Evolutionary conservation across 2,888 invertebrate species (phyloP), one percentile per base, ranked within the genome.

Genomic region (Plagodis dolabraria): DNA sequence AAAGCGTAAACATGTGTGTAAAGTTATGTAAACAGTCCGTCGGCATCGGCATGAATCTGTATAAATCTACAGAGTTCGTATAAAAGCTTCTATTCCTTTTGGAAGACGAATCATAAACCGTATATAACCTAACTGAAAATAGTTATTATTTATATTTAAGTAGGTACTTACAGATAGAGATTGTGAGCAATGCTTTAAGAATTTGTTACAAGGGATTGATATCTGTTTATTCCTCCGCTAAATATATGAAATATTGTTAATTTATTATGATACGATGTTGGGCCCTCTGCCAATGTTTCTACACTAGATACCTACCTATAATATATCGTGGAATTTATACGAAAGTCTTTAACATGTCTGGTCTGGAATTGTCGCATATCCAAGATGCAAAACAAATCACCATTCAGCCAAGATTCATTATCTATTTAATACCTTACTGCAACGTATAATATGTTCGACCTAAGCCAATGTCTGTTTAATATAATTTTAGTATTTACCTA

Each of bases 261-360:
- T 2, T 22, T 65, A 65, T 75, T 75, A 79, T 78, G 75, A 77
- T 77, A 77, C 71, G 75, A 77, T 6, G 71, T 71, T 80, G 83
- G 86, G 86, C 81, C 67, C 55, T 70, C 64, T 85, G 87, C 87
- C 87, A 87, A 85, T 72, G 72, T 82, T 77, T 77, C 71, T 83
- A 77, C 78, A 82, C 76, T 76, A 79, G 79, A 66, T 63, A 59
- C 47, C 77, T 72, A 76, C 80, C 72, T 70, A 70, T 73, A 68
- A 68, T 22, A 65, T 70, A 71, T 82, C 71, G 69, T 75, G 79
- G 77, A 82, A 81, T 80, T 80, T 78, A 76, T 73, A 75, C 71
- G 74, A 85, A 85, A 82, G 74, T 80, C 71, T 79, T 79, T 74
- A 81, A 71, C 64, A 73, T 79, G 79, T 75, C 69, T 75, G 76